A percentile compares a stretch with the other conserved stretches of the same genome.
These are phyloP conservation scores for Parus major DNA, from an alignment of 2,113 vertebrate species.

Conservation along the genomic window DNA sequence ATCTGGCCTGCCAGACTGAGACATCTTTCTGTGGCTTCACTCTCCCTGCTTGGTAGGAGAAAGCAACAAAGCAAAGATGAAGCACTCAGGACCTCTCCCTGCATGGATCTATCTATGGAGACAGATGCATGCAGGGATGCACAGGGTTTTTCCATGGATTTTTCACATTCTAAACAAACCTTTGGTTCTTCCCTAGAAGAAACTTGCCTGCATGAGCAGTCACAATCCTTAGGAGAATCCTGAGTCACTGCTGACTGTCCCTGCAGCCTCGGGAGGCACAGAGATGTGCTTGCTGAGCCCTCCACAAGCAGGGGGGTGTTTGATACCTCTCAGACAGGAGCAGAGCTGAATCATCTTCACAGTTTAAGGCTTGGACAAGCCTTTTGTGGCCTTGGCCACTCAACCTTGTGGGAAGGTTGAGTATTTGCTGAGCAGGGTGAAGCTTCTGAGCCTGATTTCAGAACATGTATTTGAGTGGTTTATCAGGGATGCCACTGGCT, in stretches of 20 bases:
- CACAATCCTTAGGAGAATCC: background rate
- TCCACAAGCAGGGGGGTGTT: background rate
- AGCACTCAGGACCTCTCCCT: background rate
- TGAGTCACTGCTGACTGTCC: background rate
- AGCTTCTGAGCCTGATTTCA: background rate
- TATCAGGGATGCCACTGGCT: background rate
- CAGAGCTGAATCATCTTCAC: background rate
- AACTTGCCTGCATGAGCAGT: background rate
- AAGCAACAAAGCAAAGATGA: background rate
- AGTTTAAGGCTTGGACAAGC: background rate
- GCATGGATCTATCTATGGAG: rapidly evolving
- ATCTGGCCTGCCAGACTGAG: background rate
- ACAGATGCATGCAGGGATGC: background rate
- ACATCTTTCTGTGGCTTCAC: background rate
- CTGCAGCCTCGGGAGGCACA: background rate
- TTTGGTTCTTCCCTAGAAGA: background rate
- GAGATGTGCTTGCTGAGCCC: background rate
- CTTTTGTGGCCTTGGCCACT: background rate
- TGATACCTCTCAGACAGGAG: background rate
- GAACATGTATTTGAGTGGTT: background rate
- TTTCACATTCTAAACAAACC: background rate
- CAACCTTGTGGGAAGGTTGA: background rate
- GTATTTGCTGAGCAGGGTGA: background rate
- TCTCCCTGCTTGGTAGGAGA: background rate
- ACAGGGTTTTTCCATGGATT: background rate